Base-by-base conservation (phyloP, 2,888 invertebrate species). In the Linyphia triangularis region DNA sequence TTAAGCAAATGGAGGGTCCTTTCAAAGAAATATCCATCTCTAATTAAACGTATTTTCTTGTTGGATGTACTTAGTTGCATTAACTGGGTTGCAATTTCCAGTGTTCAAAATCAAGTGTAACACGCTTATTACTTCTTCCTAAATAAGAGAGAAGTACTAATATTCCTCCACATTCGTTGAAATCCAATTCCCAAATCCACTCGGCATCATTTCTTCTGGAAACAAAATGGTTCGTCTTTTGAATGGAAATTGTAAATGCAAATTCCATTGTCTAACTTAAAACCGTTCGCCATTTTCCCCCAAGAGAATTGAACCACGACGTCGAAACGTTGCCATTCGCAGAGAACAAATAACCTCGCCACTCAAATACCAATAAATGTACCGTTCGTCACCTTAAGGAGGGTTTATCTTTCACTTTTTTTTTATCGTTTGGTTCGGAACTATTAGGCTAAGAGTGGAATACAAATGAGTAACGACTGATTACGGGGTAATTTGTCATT, bases 391-490 rank as follows among this genome's bases (percentile, higher is more conserved):
- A 33, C 19, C 30, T 30, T 33, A 10, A 30, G 69, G 37, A 40
- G n/a, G 24, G 16, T 70, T 70, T 70, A 24, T 19, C 9, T 28
- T 19, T 16, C 40, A 7, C 51, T 26, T 51, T 28, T 51, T 28
- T 19, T n/a, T 43, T 69, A 6, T 28, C 4, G 22, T 2, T 28
- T 30, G 28, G 9, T 26, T 9, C 69, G 19, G 37, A n/a, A 40
- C 69, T 4, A n/a, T 0, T 51, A 19, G 10, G n/a, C 43, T 40
- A 6, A 6, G n/a, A n/a, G 19, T 7, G 9, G 72, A 72, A 72
- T 72, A 72, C 72, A 51, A 72, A 72, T 72, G 72, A 57, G 72
- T n/a, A 13, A n/a, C 10, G 10, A 24, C 7, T 70, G 24, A 40
- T 65, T 65, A 65, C 28, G 26, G 65, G n/a, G 28, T 65, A 26